Conservation (phyloP, 2,888 invertebrate species). For the Apeira syringaria region DNA sequence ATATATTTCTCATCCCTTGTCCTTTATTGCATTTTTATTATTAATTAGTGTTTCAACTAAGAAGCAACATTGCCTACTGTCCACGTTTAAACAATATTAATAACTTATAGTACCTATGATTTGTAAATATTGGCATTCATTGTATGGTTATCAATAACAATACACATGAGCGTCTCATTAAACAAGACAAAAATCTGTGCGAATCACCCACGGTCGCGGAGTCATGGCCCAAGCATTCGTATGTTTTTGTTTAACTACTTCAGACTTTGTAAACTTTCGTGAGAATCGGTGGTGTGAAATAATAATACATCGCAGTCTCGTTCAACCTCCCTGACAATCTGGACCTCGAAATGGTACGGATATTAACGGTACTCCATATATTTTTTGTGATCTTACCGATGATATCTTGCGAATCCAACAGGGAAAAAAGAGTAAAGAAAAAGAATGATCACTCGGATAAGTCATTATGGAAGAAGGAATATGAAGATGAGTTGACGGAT, state of each 20-base stretch:
- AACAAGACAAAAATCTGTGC: slow-evolving; percentile 46
- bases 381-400: slow-evolving; percentile 37
- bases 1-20: too few species aligned
- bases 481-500: slow-evolving; percentile 66
- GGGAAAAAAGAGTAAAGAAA: slow-evolving; percentile 43
- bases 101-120: slow-evolving; percentile 9
- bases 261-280: slow-evolving; percentile 50
- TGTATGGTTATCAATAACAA: slow-evolving; percentile 30
- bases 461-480: slow-evolving; percentile 70
- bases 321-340: slow-evolving; percentile 36
- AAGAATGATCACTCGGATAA: slow-evolving; percentile 53
- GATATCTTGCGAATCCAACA: slow-evolving; percentile 38
- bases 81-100: neutral
- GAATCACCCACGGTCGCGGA: slow-evolving; percentile 41
- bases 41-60: too few species aligned
- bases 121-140: slow-evolving; percentile 40
- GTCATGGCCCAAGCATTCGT: slow-evolving; percentile 42
- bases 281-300: slow-evolving; percentile 3
- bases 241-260: slow-evolving; percentile 48
- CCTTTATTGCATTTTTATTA: too few species aligned
- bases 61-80: neutral
- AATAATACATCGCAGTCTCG: slow-evolving; percentile 43
- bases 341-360: slow-evolving; percentile 53
- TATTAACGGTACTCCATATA: slow-evolving; percentile 36
- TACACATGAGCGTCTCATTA: slow-evolving; percentile 29